Percentiles rank a stretch among this genome's conserved stretches.
Evolutionary conservation across 92 coral and sea anemone species (phyloP).

Genomic region (Parazoanthus darwini): DNA sequence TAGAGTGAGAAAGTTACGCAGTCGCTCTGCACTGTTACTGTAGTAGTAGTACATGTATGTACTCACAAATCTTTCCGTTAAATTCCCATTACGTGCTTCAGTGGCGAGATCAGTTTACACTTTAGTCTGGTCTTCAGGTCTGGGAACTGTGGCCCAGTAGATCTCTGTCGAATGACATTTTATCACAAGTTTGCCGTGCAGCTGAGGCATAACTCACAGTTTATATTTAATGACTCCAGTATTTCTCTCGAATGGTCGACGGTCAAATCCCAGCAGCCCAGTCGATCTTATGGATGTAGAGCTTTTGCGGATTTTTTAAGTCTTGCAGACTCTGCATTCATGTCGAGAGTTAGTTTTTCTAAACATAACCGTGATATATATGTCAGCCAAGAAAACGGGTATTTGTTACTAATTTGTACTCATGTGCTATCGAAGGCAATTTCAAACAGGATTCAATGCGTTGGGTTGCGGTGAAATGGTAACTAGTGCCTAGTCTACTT

Average conservation of each 20-base stretch:
- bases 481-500: conserved; percentile 7
- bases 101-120: conserved; percentile 58
- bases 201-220: conserved; percentile 62
- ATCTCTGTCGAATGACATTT: conserved; percentile 53
- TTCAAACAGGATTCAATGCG: conserved; percentile 8
- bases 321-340: conserved; percentile 48
- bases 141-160: conserved; percentile 57
- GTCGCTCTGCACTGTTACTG: too few species aligned
- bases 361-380: background rate
- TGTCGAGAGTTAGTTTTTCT: background rate
- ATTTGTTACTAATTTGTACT: background rate
- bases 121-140: conserved; percentile 61
- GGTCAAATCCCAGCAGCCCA: conserved; percentile 52
- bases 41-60: background rate
- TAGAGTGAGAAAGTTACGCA: too few species aligned
- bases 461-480: background rate
- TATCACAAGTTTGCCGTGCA: conserved; percentile 55
- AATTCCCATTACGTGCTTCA: conserved; percentile 58
- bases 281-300: conserved; percentile 53
- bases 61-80: conserved; percentile 73
- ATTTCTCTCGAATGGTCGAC: conserved; percentile 47
- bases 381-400: background rate
- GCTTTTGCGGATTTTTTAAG: conserved; percentile 63
- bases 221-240: conserved; percentile 41
- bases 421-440: background rate